phyloP scores from a whole-genome alignment of 2,888 invertebrate species.

The Augiades crinisus region DNA sequence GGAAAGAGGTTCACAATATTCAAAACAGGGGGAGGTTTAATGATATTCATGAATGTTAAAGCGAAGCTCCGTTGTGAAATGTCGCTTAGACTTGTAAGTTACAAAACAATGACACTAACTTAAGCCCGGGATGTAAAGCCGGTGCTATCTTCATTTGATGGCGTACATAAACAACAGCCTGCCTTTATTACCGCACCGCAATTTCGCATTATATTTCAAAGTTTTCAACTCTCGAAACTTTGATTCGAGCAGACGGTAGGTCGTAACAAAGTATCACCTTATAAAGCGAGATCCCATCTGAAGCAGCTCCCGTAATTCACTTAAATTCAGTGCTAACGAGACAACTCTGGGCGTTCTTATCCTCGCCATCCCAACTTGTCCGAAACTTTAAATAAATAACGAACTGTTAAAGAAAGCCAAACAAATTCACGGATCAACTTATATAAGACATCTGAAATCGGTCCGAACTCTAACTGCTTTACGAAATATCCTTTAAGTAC shows the following conservation, averaged over 20 bases:
- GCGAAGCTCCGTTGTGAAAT: constrained; percentile 67
- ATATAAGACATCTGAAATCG: constrained; percentile 43
- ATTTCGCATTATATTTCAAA: constrained; percentile 61
- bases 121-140: constrained; percentile 70
- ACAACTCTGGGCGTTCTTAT: constrained; percentile 48
- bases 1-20: constrained; percentile 59
- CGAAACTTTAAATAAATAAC: constrained; percentile 60
- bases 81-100: constrained; percentile 74
- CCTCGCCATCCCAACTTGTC: constrained; percentile 48
- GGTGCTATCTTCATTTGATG: constrained; percentile 70
- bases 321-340: constrained; percentile 56
- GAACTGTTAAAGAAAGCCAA: constrained; percentile 59
- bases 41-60: constrained; percentile 77
- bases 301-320: constrained; percentile 51
- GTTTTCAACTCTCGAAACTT: constrained; percentile 50
- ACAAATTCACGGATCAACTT: constrained; percentile 55
- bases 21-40: constrained; percentile 70
- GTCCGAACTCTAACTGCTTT: constrained; percentile 42
- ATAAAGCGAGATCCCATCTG: constrained; percentile 46
- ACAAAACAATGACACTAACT: constrained; percentile 77
- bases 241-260: constrained; percentile 48
- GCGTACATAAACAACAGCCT: constrained; percentile 66
- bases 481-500: constrained; percentile 46
- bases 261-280: constrained; percentile 51
- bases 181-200: constrained; percentile 57